Evolutionary conservation across 2,888 invertebrate genomes (phyloP), one percentile per base, ranked within the genome.

Genomic region (Lypha dubia): DNA sequence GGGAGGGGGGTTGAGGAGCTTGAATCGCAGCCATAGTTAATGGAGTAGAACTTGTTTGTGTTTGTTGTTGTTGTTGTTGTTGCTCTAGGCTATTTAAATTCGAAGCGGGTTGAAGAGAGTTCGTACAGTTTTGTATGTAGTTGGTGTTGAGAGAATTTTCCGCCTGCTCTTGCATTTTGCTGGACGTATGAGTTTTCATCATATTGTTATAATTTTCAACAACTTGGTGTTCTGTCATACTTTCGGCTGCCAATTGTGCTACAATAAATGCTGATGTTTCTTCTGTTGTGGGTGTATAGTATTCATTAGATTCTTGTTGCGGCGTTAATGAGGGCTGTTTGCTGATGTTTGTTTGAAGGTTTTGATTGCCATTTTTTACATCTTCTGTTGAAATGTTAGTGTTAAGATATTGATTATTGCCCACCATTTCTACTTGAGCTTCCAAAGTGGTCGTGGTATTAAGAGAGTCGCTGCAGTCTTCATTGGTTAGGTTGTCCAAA

Each of bases 401-500:
- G 44, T 88, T 73, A 3, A 80, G 46, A 32, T 82, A 90, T 0
- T 88, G 88, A 1, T 87, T 87, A 9, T 76, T 87, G 60, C 87
- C 67, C 15, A 83, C 86, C 35, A 83, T 68, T 51, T 86, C 86
- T 7, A 87, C 87, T 60, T 81, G 83, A 15, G 76, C 79, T 62
- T 90, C 91, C 1, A 88, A 84, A 1, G 90, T 90, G 0, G 89
- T 89, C 1, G 88, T 87, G 1, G 89, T 85, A 9, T 88, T 88
- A 58, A 90, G 86, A 0, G 90, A 88, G 68, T 90, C 91, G 3
- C 87, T 88, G 32, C 92, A 91, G 70, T 92, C 91, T 51, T 92
- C 91, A 77, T 91, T 91, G 13, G 92, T 91, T 7, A 91, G 85
- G 80, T 91, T 91, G 68, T 91, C 91, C 22, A 92, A 87, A 32